Base-by-base conservation (phyloP, 2,888 invertebrate genomes). In the Plagiodera versicolora region DNA sequence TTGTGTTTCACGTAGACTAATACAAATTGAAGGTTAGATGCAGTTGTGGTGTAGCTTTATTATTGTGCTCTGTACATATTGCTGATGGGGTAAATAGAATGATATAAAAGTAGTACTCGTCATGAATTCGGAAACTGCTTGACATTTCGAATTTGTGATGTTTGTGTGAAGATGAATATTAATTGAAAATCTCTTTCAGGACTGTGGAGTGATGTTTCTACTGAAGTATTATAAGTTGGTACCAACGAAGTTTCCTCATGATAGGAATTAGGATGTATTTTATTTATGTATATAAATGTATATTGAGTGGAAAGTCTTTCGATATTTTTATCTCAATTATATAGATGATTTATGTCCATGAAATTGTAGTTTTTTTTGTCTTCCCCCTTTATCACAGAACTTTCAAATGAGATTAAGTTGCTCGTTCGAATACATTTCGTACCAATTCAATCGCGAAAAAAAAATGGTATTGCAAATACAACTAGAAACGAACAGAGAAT, bases 251-350 rank as follows among this genome's bases (percentile, higher is more conserved):
- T 6, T 24, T 6, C 24, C 24, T 5, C 24, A 6, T 24, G 24
- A 24, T 24, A 24, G 24, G 24, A n/a, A 24, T 24, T 5, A 24
- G 24, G 8, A 51, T 51, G 19, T 51, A 35, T 32, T 51, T 51
- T 51, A 51, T 51, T 51, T 35, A 51, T 35, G n/a, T 16, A 30
- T 35, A 16, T 18, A n/a, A n/a, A n/a, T n/a, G n/a, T n/a, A n/a
- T n/a, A 32, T 32, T 35, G 19, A 32, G 35, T 19, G n/a, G 28
- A 16, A 30, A 11, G 14, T 28, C 8, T 14, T 24, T 17, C 5
- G 28, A 51, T 17, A 9, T n/a, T 51, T 18, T 35, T 11, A 32
- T 18, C 14, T 16, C n/a, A 24, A 24, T 49, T 51, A 32, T 28
- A 51, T 51, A 6, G 6, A 24, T 24, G 24, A 24, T 24, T 24